Evolutionary conservation across 2,113 vertebrate genomes (phyloP).

Genomic region (Onychostoma macrolepis): DNA sequence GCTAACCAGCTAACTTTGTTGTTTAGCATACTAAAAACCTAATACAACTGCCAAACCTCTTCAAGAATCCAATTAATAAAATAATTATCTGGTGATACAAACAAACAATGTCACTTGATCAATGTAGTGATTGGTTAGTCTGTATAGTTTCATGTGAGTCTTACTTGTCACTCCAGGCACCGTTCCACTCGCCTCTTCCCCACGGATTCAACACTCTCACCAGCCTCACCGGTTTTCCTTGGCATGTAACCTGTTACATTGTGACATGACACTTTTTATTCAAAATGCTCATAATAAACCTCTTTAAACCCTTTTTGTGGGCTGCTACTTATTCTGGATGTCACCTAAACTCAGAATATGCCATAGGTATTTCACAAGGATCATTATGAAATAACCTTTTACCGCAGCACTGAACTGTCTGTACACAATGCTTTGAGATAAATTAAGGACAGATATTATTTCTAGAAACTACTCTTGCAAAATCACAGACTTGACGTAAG

Average conservation of each 20-base stretch:
- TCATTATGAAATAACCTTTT: not conserved
- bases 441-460: not conserved
- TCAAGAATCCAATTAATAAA: not conserved
- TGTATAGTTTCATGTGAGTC: not conserved
- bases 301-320: not conserved
- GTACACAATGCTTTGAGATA: not conserved
- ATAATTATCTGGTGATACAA: not conserved
- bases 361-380: not conserved
- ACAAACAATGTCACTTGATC: not conserved
- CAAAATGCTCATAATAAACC: not conserved
- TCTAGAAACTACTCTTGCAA: not conserved
- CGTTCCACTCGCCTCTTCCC: slow-evolving; percentile 82
- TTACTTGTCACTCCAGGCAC: slow-evolving; percentile 86
- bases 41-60: not conserved
- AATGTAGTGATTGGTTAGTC: not conserved
- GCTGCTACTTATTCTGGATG: not conserved
- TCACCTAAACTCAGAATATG: not conserved
- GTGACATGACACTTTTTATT: not conserved
- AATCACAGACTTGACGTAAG: not conserved
- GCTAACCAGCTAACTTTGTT: not conserved
- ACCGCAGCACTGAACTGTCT: not conserved
- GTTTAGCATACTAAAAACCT: not conserved
- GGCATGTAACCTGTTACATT: slow-evolving; percentile 58
- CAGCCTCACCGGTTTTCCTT: slow-evolving; percentile 70
- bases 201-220: slow-evolving; percentile 84